Evolutionary conservation across 2,888 invertebrate genomes (phyloP), one percentile per base, ranked within the genome.

Genomic region (Belgica antarctica): DNA sequence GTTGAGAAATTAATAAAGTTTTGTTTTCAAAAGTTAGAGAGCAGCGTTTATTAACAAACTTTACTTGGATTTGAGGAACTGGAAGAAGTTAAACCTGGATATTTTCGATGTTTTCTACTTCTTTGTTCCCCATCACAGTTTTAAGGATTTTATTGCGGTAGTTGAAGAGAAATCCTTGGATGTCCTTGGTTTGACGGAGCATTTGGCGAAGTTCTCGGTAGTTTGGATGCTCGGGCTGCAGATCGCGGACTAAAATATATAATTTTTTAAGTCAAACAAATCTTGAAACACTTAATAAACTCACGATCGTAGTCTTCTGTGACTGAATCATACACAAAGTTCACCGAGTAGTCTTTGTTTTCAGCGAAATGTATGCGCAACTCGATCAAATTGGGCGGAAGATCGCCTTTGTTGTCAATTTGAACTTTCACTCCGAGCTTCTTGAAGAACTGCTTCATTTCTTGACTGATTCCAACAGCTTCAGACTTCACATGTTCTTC

Each of bases 291-390:
- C 8, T n/a, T n/a, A n/a, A 41, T 5, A 1, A 24, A 46, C 47
- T 65, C 28, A 65, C 65, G 28, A 17, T 65, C 65, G n/a, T 46
- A 65, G 27, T 65, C 65, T 1, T 65, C 65, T 3, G 65, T 65
- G 3, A 27, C 2, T 4, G 41, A n/a, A 65, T 65, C 65, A 27
- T 65, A 65, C 17, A 65, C 17, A 24, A 65, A 25, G 10, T 5
- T 17, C 10, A 47, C 5, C 2, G 27, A 28, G 5, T 27, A 15
- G 12, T 47, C 28, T 4, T 22, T 1, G 15, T 46, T 17, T 15
- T 65, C 19, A 1, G 8, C 8, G 15, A 65, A 65, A 27, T 36
- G 4, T 5, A 65, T 47, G n/a, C 15, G 25, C n/a, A 65, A 2
- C 25, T 65, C 47, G 2, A 65, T 0, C 15, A 47, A 65, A 7